Conservation (phyloP, 2,797 vertebrate species). For the Mycteria americana region DNA sequence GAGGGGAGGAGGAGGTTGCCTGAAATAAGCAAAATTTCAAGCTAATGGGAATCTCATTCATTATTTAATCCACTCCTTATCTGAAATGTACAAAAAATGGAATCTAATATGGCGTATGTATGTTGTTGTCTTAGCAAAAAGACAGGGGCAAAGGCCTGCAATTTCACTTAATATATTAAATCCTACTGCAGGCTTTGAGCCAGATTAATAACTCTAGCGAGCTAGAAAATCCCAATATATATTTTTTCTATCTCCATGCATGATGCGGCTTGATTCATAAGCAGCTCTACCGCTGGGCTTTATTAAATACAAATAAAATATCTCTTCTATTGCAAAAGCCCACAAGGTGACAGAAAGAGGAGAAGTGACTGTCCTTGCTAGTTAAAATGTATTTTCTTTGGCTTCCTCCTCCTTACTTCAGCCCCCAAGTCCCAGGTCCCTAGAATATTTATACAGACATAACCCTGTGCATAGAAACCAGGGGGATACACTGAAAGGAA, state of each 20-base stretch:
- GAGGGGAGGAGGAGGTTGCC: conserved; percentile 1
- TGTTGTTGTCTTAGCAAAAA: conserved; percentile 71
- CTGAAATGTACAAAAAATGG: conserved; percentile 76
- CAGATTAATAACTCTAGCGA: conserved; percentile 73
- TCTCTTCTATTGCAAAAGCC: conserved; percentile 42
- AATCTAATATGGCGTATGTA: conserved; percentile 74
- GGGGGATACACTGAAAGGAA: conserved; percentile 34
- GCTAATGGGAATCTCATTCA: conserved; percentile 80
- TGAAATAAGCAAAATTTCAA: conserved; percentile 76
- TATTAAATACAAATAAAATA: conserved; percentile 77
- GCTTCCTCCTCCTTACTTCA: background rate
- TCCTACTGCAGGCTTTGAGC: conserved; percentile 66
- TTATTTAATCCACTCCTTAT: conserved; percentile 80
- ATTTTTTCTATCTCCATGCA: conserved; percentile 64
- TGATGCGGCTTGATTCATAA: conserved; percentile 71
- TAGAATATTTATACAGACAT: conserved; percentile 51
- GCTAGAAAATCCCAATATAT: conserved; percentile 68
- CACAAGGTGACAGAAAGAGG: conserved; percentile 30
- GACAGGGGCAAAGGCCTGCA: conserved; percentile 64
- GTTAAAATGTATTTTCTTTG: conserved; percentile 55
- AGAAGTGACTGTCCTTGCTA: conserved; percentile 25
- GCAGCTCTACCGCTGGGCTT: conserved; percentile 59
- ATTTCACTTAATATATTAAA: conserved; percentile 78
- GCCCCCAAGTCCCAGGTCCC: conserved; percentile 15
- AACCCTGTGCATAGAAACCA: conserved; percentile 1